phyloP scores from a whole-genome alignment of 2,113 vertebrate genomes.

The Porphyrio hochstetteri region DNA sequence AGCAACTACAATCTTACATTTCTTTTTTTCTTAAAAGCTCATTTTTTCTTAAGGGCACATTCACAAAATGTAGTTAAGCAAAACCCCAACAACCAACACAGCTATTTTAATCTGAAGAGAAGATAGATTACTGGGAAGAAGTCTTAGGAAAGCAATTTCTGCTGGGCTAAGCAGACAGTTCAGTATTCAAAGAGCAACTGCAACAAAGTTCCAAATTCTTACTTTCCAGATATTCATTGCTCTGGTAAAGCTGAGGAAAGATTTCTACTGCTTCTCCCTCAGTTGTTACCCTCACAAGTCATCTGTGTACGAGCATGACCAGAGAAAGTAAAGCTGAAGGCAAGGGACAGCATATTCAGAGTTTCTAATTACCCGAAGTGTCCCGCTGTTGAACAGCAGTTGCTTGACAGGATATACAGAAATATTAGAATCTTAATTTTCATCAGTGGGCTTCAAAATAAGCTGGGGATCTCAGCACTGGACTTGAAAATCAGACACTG shows the following conservation, averaged over 20 bases:
- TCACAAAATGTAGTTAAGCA: not conserved
- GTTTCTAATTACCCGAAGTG: not conserved
- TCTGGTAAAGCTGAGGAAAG: not conserved
- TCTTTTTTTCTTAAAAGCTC: not conserved
- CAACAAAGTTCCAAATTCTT: not conserved
- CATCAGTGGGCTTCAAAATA: not conserved
- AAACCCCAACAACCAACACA: not conserved
- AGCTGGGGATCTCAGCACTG: not conserved
- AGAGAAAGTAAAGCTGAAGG: not conserved
- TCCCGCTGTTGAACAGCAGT: not conserved
- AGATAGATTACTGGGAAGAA: not conserved
- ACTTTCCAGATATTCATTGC: not conserved
- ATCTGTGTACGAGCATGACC: not conserved
- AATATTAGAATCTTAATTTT: not conserved
- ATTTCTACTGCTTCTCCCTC: not conserved
- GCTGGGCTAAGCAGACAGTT: not conserved
- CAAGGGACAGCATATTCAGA: not conserved
- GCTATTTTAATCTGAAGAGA: not conserved
- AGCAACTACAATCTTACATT: not conserved
- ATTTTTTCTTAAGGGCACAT: not conserved
- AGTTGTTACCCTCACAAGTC: not conserved
- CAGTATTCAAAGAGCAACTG: not conserved
- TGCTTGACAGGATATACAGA: not conserved
- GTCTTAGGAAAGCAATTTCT: not conserved
- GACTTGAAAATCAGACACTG: not conserved